These are phyloP conservation scores for Caenorhabditis sp. DNA, from an alignment of 2,888 invertebrate genomes.

Conservation along the genomic window DNA sequence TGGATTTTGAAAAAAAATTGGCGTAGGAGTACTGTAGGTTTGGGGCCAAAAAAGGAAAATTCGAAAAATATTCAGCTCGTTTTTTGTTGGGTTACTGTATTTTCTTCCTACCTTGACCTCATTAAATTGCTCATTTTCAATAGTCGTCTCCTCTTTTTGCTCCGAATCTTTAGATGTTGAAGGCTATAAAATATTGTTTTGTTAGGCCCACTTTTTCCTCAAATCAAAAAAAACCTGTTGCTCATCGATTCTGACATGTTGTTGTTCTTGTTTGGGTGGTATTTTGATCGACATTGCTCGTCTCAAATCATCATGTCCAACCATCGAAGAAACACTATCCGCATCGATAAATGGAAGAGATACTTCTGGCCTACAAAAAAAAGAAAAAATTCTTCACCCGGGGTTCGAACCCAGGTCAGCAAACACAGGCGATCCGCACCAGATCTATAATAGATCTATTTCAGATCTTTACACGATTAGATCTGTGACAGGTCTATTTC, in stretches of 20 bases:
- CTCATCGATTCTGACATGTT: constrained; percentile 28
- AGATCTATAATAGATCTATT: too few species aligned
- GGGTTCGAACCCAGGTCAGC: neutral
- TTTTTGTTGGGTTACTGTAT: too few species aligned
- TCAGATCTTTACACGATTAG: too few species aligned
- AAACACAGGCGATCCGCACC: too few species aligned
- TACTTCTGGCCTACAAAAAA: constrained; percentile 40
- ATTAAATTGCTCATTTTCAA: constrained; percentile 19
- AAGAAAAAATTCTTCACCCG: neutral
- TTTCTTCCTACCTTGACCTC: constrained; percentile 23
- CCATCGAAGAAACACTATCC: constrained; percentile 57
- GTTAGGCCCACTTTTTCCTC: neutral
- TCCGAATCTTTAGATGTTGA: constrained; percentile 34
- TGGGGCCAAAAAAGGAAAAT: too few species aligned
- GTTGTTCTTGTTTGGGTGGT: neutral
- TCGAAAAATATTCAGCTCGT: too few species aligned
- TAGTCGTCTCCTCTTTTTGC: constrained; percentile 21
- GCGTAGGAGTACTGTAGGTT: too few species aligned
- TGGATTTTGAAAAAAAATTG: too few species aligned
- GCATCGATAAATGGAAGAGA: constrained; percentile 69
- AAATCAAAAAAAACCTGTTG: constrained; percentile 21
- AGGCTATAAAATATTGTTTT: constrained; percentile 14
- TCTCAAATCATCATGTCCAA: constrained; percentile 54
- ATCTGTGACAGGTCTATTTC: too few species aligned
- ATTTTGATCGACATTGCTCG: constrained; percentile 24